Conservation (phyloP, 2,888 invertebrate genomes). For the Euclidia mi region DNA sequence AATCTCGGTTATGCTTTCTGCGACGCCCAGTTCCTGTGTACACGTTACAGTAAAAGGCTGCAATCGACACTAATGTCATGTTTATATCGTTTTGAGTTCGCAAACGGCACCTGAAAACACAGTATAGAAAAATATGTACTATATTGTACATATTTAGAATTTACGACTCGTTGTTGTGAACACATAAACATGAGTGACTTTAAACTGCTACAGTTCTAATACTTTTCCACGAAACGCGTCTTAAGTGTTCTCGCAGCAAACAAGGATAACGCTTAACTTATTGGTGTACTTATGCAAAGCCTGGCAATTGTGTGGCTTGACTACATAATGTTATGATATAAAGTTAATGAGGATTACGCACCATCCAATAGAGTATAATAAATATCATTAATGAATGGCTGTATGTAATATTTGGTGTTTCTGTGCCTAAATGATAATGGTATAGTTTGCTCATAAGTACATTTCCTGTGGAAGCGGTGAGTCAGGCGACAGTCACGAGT, state of each 20-base stretch:
- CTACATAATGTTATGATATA: constrained; percentile 31
- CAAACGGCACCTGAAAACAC: not conserved
- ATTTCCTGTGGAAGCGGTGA: constrained; percentile 33
- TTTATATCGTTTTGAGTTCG: constrained; percentile 3
- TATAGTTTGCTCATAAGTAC: constrained; percentile 30
- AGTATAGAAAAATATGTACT: not conserved
- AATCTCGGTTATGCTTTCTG: constrained; percentile 3
- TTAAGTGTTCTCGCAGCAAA: constrained; percentile 27
- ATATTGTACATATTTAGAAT: not conserved
- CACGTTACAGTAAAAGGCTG: constrained; percentile 1
- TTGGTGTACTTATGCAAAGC: constrained; percentile 45
- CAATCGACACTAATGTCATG: constrained; percentile 1
- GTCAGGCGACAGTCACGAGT: constrained; percentile 40
- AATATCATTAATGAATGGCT: constrained; percentile 19
- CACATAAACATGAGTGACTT: constrained; percentile 3
- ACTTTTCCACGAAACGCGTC: constrained; percentile 22
- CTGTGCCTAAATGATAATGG: too few relatives aligned
- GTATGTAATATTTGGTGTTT: constrained; percentile 4
- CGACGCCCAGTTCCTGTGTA: constrained; percentile 2
- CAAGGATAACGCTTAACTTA: constrained; percentile 35
- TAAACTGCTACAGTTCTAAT: constrained; percentile 24
- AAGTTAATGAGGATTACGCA: constrained; percentile 35
- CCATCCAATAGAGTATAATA: constrained; percentile 9
- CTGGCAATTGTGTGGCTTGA: constrained; percentile 25
- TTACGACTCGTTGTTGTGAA: not conserved